Base-by-base conservation (phyloP, 2,888 invertebrate species). In the Dryocosmus kuriphilus region DNA sequence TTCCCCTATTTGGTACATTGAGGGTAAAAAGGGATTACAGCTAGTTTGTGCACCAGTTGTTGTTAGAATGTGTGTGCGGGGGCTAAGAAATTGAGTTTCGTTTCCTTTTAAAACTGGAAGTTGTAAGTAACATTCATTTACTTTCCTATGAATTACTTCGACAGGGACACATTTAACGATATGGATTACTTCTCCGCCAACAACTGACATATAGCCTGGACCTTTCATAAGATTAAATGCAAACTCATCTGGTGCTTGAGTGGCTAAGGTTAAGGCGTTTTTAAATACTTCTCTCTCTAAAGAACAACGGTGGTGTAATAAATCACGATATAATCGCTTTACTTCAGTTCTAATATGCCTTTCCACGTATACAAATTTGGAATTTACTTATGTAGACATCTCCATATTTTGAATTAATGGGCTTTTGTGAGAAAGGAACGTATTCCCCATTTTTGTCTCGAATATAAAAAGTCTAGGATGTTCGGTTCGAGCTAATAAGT, bases 281-380 rank as follows among this genome's bases (percentile, higher is more conserved):
- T 79, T 81, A 4, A 88, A 8, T 0, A 88, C 83, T 65, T 88
- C 86, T 30, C 84, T 73, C 32, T 86, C 84, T 2, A 86, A 1
- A 16, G 84, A 61, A 60, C 89, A 89, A 32, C 81, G 76, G 22
- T 86, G 80, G 9, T 79, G 61, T 3, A 87, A 19, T 0, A 87
- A 80, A n/a, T 88, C 83, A 2, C 74, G 19, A 51, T 87, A 87
- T 0, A 86, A 32, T 8, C 41, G 9, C 9, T 82, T 60, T 0
- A 88, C 24, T 19, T 81, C 77, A 7, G 74, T 63, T 27, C 84
- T 79, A 2, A 86, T 81, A 8, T 86, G 82, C 74, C 85, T 83
- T 76, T 88, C 87, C 0, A 83, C 77, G 63, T 87, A 88, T 5
- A 88, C 74, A 11, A 88, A 86, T 80, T 88, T 87, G 1, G 82